These are phyloP conservation scores for Nanorana parkeri DNA, from an alignment of 2,113 vertebrate genomes.

Conservation along the genomic window DNA sequence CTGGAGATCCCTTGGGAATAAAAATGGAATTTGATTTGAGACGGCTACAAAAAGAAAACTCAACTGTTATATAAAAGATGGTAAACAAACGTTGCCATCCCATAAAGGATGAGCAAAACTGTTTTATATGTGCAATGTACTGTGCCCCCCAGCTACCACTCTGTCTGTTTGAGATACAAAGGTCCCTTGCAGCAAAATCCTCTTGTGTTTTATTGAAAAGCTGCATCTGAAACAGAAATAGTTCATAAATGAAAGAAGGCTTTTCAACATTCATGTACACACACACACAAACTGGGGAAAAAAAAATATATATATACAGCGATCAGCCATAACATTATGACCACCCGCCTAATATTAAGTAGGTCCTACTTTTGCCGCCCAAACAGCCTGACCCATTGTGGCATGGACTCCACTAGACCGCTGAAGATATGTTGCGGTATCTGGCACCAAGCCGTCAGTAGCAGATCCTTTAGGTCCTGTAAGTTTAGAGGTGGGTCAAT, in stretches of 20 bases:
- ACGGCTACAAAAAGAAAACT: slow-evolving; percentile 72
- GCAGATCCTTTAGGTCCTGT: no score
- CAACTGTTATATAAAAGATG: slow-evolving; percentile 84
- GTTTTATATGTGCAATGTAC: slow-evolving; percentile 74
- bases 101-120: slow-evolving; percentile 76
- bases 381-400: no score
- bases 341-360: no score
- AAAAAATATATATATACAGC: no score
- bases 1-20: slow-evolving; percentile 78
- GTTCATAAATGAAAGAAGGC: background rate
- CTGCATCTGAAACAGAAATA: background rate
- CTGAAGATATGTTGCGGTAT: no score
- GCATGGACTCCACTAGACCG: no score
- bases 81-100: slow-evolving; percentile 85
- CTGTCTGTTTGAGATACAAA: slow-evolving; percentile 25
- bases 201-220: background rate
- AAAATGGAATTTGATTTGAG: slow-evolving; percentile 82
- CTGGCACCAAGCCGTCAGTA: no score
- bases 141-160: slow-evolving; percentile 65
- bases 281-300: no score
- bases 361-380: no score
- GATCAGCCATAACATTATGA: no score
- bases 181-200: background rate
- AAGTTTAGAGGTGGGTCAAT: no score
- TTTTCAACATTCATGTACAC: background rate